These are phyloP conservation scores for Clarias magur DNA, from an alignment of 2,113 vertebrate genomes.

Conservation along the genomic window DNA sequence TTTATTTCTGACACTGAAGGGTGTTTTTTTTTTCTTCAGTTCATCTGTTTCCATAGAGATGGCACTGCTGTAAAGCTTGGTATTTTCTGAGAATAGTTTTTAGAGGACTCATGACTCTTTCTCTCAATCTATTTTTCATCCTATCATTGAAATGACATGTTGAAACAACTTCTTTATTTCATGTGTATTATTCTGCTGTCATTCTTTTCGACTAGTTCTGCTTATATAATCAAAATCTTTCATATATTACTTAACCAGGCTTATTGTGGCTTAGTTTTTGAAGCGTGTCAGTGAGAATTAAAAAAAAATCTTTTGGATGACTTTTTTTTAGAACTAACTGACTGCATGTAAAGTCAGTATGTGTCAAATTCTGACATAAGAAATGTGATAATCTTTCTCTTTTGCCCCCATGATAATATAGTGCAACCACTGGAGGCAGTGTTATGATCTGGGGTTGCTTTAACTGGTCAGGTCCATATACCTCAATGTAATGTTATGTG, in stretches of 20 bases:
- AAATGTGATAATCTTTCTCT: too few species aligned
- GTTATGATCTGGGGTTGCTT: too few species aligned
- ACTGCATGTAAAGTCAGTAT: too few species aligned
- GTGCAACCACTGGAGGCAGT: too few species aligned
- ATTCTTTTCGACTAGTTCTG: not conserved
- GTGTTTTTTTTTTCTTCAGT: not conserved
- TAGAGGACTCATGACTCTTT: not conserved
- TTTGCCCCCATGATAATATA: too few species aligned
- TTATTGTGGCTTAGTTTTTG: not conserved
- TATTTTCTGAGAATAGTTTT: not conserved
- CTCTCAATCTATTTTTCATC: not conserved
- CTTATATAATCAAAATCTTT: not conserved
- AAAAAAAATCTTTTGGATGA: too few species aligned
- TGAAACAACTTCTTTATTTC: not conserved
- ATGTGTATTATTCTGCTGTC: not conserved
- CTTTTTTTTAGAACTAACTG: too few species aligned
- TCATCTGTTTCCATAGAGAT: constrained; percentile 15
- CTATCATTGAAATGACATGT: not conserved
- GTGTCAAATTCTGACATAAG: too few species aligned
- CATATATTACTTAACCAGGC: not conserved
- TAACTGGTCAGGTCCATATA: too few species aligned
- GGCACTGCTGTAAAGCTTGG: not conserved
- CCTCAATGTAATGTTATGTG: too few species aligned
- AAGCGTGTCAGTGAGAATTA: not conserved
- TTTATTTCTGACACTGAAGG: not conserved